A percentile compares a stretch with the other conserved stretches of the same genome.
These are phyloP conservation scores for Solea senegalensis DNA, from an alignment of 2,113 vertebrate genomes.

Conservation along the genomic window DNA sequence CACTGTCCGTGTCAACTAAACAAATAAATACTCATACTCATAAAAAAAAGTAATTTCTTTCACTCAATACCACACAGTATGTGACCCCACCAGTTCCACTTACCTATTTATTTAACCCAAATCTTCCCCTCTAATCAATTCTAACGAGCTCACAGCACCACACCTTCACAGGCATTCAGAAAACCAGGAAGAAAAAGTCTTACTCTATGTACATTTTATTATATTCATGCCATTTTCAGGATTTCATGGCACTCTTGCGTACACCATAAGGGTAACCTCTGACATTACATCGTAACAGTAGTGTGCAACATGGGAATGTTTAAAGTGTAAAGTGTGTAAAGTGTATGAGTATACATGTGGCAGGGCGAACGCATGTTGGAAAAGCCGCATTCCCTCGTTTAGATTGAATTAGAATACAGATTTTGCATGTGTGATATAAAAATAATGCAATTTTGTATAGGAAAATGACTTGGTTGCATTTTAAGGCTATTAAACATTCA, in stretches of 20 bases:
- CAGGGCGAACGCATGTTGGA: neutral
- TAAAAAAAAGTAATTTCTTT: too few relatives aligned
- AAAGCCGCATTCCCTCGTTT: neutral
- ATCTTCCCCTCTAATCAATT: too few relatives aligned
- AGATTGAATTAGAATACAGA: neutral
- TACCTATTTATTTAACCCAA: too few relatives aligned
- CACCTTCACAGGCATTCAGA: neutral
- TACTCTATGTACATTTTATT: conserved; percentile 8
- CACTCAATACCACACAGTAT: too few relatives aligned
- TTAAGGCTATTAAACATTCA: conserved; percentile 3
- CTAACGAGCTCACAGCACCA: too few relatives aligned
- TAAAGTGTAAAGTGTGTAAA: neutral
- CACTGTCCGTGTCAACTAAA: too few relatives aligned
- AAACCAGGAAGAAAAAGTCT: neutral
- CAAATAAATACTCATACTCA: too few relatives aligned
- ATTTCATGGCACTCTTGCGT: conserved; percentile 9
- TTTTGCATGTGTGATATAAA: neutral
- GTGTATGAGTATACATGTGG: neutral
- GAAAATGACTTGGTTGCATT: neutral
- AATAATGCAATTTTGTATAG: conserved; percentile 1
- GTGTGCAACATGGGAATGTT: conserved; percentile 19
- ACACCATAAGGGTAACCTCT: neutral
- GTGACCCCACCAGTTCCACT: too few relatives aligned
- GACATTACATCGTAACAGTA: conserved; percentile 37
- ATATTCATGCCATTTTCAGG: conserved; percentile 28